Conservation (phyloP, 1,140 invertebrate genomes). For the Drosophila persimilis region DNA sequence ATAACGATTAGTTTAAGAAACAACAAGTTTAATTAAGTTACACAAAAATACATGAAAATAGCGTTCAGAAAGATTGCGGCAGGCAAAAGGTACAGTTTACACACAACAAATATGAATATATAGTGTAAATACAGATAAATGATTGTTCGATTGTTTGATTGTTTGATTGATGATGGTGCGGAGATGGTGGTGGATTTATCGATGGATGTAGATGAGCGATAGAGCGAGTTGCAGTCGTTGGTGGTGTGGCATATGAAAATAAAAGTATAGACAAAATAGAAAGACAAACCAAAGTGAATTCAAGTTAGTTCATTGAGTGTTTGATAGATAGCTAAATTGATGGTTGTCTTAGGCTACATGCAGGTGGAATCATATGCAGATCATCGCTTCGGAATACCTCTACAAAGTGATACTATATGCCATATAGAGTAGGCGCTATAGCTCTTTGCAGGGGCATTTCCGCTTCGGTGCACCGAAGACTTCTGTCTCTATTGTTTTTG, state of each 20-base stretch:
- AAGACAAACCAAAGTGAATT: slow-evolving; percentile 53
- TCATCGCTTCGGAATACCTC: neutral
- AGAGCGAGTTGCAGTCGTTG: slow-evolving; percentile 20
- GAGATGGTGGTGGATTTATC: slow-evolving; percentile 16
- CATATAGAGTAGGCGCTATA: too few species aligned
- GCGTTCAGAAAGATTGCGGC: slow-evolving; percentile 9
- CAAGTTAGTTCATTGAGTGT: slow-evolving; percentile 24
- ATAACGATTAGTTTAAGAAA: too few species aligned
- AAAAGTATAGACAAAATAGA: slow-evolving; percentile 44
- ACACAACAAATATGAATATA: slow-evolving; percentile 17
- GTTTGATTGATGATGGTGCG: slow-evolving; percentile 40
- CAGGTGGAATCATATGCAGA: slow-evolving; percentile 17
- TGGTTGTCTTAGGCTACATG: slow-evolving; percentile 18
- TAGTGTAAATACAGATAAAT: slow-evolving; percentile 9
- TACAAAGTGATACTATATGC: neutral
- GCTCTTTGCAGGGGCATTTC: too few species aligned
- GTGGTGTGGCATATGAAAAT: slow-evolving; percentile 45
- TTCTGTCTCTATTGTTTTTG: too few species aligned
- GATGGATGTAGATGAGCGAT: slow-evolving; percentile 26
- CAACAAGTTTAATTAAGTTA: too few species aligned
- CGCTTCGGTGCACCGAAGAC: too few species aligned
- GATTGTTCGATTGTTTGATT: slow-evolving; percentile 31
- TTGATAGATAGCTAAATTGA: too few species aligned
- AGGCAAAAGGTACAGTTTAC: slow-evolving; percentile 58
- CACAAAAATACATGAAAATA: too few species aligned